Conservation (phyloP, 2,888 invertebrate genomes). For the Schizaphis graminum region DNA sequence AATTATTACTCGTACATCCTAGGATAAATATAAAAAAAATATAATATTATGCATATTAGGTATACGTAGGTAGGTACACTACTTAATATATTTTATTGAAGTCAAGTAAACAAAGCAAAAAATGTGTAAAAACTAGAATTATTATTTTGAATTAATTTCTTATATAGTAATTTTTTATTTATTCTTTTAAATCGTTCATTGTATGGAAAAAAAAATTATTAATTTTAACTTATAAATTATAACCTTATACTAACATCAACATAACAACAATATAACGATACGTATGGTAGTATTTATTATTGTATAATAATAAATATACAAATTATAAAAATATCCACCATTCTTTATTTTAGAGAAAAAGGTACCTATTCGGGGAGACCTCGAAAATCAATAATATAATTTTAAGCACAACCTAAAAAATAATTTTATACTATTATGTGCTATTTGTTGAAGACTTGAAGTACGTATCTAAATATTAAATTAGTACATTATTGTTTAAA, state of each 20-base stretch:
- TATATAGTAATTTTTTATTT: background rate
- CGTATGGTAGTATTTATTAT: background rate
- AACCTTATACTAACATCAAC: background rate
- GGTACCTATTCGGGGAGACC: background rate
- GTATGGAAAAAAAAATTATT: background rate
- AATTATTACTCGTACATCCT: background rate
- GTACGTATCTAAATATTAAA: background rate
- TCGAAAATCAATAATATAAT: background rate
- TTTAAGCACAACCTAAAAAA: background rate
- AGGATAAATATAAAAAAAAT: background rate
- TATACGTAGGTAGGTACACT: background rate
- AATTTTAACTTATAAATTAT: background rate
- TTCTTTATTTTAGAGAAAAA: background rate
- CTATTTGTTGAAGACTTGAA: background rate
- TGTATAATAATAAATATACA: background rate
- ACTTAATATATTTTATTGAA: background rate
- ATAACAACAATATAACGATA: background rate
- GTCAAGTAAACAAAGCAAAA: background rate
- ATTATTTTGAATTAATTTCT: background rate
- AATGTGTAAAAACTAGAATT: too few relatives aligned
- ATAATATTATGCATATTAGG: background rate
- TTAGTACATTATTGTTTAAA: background rate
- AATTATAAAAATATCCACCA: background rate
- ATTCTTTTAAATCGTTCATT: background rate
- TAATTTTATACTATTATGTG: background rate